Base-by-base conservation (phyloP, 2,113 vertebrate genomes). In the Lepisosteus oculatus region DNA sequence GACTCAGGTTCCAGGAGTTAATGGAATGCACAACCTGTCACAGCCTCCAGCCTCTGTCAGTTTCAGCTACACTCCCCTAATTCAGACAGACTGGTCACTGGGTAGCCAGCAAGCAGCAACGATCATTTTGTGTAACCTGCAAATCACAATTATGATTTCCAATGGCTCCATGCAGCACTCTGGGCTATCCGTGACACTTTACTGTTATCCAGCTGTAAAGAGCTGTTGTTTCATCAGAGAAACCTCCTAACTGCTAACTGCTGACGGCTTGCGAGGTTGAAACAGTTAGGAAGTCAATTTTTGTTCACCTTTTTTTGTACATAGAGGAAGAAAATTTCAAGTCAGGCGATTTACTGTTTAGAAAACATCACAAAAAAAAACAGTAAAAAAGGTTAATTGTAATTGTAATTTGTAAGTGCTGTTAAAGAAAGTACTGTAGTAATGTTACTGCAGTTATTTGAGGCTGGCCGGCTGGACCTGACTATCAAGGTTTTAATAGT, bases 1-100 rank as follows among this genome's bases (percentile, higher is more conserved):
- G n/a, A 65, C 62, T 43, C 51, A 17, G 63, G 55, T 41, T 57
- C 64, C 71, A 57, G 42, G 64, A 72, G 71, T 72, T 67, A 72
- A 72, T 72, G 66, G 71, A 55, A 72, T n/a, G 43, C n/a, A 43
- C 43, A 29, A 42, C 71, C 71, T 56, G 56, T 14, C 56, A 47
- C 64, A 14, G 43, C 55, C 64, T 45, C 8, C 43, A 45, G 55
- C 42, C 65, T 43, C 41, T 14, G 56, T 45, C 55, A 9, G 15
- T 67, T n/a, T 43, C 55, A 14, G 8, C 7, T 42, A 9, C 43
- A 8, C n/a, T 42, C 13, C 62, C 70, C 47, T 43, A 17, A 67
- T 67, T 13, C 43, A 9, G 42, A 8, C 54, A 43, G 44, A 55
- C 12, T 43, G n/a, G 69, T 9, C 17, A 12, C 42, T 29, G 8